Evolutionary conservation across 2,888 invertebrate species (phyloP), one percentile per base, ranked within the genome.

Genomic region (Gortyna flavago): DNA sequence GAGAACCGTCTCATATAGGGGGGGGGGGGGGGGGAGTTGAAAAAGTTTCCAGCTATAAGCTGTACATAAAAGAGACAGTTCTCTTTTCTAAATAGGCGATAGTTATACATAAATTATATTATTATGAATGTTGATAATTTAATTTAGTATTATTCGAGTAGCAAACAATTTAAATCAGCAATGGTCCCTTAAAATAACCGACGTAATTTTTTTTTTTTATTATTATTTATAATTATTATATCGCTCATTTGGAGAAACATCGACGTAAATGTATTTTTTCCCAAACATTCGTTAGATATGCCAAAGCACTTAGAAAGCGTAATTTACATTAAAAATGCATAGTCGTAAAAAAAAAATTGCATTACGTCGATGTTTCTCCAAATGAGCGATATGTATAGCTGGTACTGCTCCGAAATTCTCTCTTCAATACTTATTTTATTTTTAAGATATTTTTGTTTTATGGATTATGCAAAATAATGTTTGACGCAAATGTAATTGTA

Each of bases 121-220:
- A 44, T 29, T 54, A 54, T 29, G n/a, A 68, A 64, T 76, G n/a
- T 71, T 41, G 18, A 72, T 59, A 64, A 59, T 71, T 77, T 77
- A 72, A 59, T 73, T 59, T 59, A 66, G 1, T 70, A 35, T 70
- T 62, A 70, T 13, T 72, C 16, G 44, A 69, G 18, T 79, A 83
- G 77, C 75, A 85, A 88, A 81, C n/a, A 75, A 88, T 83, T 83
- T 73, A 80, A 32, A 48, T 83, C 80, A 87, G 85, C 89, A 81
- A 90, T 89, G 89, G 89, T 90, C 89, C 89, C 89, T 88, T 89
- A 90, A 86, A 68, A 75, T 84, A 70, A 85, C 70, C 11, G 78
- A 84, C 83, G 87, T 86, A 35, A 80, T 44, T 54, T 41, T 78
- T 81, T 75, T 73, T 35, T 59, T 72, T 61, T 32, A n/a, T n/a